Conservation (phyloP, 2,113 vertebrate species). For the Empidonax alnorum region DNA sequence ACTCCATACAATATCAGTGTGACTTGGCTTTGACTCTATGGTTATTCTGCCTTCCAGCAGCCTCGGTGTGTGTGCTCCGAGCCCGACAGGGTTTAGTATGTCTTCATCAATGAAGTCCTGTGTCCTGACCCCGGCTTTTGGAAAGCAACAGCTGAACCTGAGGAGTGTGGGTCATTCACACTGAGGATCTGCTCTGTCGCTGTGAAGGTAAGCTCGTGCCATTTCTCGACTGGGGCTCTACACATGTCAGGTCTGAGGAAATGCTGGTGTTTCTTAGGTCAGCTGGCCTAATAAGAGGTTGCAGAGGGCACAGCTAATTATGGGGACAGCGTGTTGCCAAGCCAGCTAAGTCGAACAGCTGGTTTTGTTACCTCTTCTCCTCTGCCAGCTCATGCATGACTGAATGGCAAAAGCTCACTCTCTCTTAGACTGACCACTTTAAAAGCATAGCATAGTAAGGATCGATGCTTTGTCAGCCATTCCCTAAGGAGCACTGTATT, state of each 20-base stretch:
- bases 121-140: not conserved
- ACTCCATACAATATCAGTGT: not conserved
- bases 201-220: not conserved
- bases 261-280: not conserved
- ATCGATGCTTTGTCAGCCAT: not conserved
- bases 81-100: not conserved
- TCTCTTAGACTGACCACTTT: not conserved
- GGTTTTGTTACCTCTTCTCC: not conserved
- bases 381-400: not conserved
- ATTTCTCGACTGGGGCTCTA: not conserved
- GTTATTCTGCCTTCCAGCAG: slow-evolving; percentile 26
- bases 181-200: not conserved
- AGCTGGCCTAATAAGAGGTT: not conserved
- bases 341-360: not conserved
- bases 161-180: accelerated
- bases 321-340: accelerated
- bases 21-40: not conserved
- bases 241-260: not conserved
- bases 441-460: not conserved
- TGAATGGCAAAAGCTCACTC: not conserved
- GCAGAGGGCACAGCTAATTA: not conserved
- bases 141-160: accelerated
- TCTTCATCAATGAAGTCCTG: not conserved
- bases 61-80: not conserved
- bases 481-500: not conserved